Base-by-base conservation (phyloP, 2,888 invertebrate species). In the Diarsia mendica region DNA sequence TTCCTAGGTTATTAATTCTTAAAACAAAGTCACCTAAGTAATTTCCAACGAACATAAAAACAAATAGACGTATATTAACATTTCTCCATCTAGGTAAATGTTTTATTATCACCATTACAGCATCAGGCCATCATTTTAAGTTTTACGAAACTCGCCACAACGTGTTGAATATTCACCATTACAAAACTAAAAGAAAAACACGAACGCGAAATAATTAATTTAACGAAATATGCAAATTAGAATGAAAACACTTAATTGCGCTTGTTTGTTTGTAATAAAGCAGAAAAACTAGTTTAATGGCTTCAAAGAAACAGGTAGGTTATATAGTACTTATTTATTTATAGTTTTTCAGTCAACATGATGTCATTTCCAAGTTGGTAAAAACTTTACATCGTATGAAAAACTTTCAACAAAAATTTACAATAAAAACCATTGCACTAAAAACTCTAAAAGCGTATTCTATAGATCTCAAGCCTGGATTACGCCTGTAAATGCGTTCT, bases 181-280 rank as follows among this genome's bases (percentile, higher is more conserved):
- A 72, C 81, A 58, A 80, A 82, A 84, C 75, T 68, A 67, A 72
- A 77, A 78, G 55, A 74, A 83, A 85, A 81, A 73, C 51, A 8
- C n/a, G 49, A 72, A 67, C 51, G 39, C 33, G 51, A 68, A 58
- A 67, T 71, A 75, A 80, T 81, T 76, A 68, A 60, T 80, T 70
- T 64, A 74, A 71, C 75, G 73, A 79, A 81, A 81, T 76, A 83
- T 77, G 72, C 68, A 75, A 83, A 85, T 75, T 77, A 13, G 67
- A 75, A 83, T 77, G 61, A 75, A 78, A 72, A 67, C 69, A 81
- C 67, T 79, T 85, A 70, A 85, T 78, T 81, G 66, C 63, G 68
- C 67, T 69, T 74, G 74, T 85, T 77, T 83, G 53, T 69, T 74
- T 72, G 65, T 73, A 82, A 70, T 74, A 72, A 72, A 39, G 70